Conservation (phyloP, 2,113 vertebrate genomes). For the Asarcornis scutulata region DNA sequence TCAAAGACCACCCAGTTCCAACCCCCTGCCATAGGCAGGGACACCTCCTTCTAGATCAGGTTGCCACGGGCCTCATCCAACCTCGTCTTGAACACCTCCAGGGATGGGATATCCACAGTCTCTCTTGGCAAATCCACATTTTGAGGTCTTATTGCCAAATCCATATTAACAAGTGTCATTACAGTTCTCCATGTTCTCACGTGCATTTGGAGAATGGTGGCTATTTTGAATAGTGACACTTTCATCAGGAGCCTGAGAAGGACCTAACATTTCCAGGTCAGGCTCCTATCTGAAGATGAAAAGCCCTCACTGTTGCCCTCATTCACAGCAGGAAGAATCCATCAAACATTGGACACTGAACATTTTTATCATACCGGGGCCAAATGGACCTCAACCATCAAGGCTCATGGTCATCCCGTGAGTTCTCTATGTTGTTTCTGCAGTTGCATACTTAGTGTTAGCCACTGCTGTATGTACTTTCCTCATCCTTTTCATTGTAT, state of each 20-base stretch:
- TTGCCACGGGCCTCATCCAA: too few species aligned
- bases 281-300: not conserved
- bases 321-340: rapidly evolving
- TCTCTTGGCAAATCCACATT: too few species aligned
- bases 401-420: not conserved
- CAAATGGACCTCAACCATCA: not conserved
- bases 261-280: not conserved
- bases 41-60: too few species aligned
- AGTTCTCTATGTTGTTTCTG: not conserved
- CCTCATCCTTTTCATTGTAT: not conserved
- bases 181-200: not conserved
- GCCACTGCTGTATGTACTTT: not conserved
- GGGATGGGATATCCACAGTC: too few species aligned
- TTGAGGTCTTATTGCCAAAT: not conserved
- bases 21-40: too few species aligned
- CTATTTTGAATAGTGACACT: not conserved
- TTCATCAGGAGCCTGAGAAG: not conserved
- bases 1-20: too few species aligned
- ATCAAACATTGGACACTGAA: not conserved
- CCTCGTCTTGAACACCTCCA: too few species aligned
- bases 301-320: not conserved
- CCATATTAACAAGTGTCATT: not conserved
- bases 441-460: not conserved
- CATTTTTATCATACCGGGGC: rapidly evolving
- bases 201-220: not conserved